Base-by-base conservation (phyloP, 1,140 invertebrate species). In the Trypoxylus dichotomus region DNA sequence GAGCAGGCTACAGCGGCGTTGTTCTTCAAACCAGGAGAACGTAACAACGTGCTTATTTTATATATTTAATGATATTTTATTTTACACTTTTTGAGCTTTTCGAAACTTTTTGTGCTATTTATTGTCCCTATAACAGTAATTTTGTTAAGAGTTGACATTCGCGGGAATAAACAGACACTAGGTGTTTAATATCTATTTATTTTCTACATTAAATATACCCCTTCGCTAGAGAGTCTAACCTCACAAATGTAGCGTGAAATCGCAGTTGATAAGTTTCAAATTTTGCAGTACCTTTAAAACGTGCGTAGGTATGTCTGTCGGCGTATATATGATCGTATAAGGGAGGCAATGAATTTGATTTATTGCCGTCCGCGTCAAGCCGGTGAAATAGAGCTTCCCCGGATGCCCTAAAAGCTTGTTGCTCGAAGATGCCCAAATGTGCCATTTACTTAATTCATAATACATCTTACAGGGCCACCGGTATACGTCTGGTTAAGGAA, bases 401-500 rank as follows among this genome's bases (percentile, higher is more conserved):
- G 68, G 76, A 79, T 71, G 58, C 75, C 47, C 54, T 78, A 76
- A 77, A 76, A 78, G 79, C 80, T 78, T 81, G 81, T 81, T 82
- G 80, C 78, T 78, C 71, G 75, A 74, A 81, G 80, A 82, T 82
- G 79, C 81, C 80, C 81, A 78, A 77, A 78, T 79, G 81, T 80
- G 78, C 80, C 81, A 81, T 82, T 82, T 81, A 79, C 79, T 81
- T 82, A 82, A 82, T 82, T 82, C 81, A 80, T 82, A 80, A 79
- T 79, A 80, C 78, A 80, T 81, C 79, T 82, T 79, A 43, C 74
- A 78, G 78, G 47, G 78, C 79, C 75, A 79, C 79, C 77, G 79
- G 77, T 79, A 79, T 77, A 74, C 72, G 68, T 77, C 76, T 77
- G 63, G 71, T 78, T 81, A 80, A 82, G 78, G 80, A 82, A 82